Evolutionary conservation across 1,140 invertebrate species (phyloP).

Genomic region (Drosophila eugracilis): DNA sequence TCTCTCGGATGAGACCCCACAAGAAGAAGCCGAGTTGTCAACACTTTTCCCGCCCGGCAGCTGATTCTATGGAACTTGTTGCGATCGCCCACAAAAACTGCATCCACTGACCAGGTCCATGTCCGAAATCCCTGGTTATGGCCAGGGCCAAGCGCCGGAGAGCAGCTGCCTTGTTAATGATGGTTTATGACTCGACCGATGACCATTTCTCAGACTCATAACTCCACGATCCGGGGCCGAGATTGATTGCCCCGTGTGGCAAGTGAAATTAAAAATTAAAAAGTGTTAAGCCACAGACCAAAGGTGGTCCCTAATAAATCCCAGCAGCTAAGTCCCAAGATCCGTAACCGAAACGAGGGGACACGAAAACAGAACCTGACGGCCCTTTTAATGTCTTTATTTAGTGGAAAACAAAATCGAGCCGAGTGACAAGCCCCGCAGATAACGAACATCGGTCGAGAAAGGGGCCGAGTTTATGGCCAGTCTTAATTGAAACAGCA

Average conservation of each 20-base stretch:
- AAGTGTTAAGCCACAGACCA: conserved; percentile 72
- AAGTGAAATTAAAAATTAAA: conserved; percentile 82
- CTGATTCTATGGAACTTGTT: conserved; percentile 72
- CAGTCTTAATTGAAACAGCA: conserved; percentile 69
- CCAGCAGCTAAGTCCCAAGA: conserved; percentile 32
- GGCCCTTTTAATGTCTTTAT: conserved; percentile 82
- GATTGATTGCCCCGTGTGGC: conserved; percentile 74
- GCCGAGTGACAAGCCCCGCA: conserved; percentile 69
- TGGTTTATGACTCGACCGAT: conserved; percentile 65
- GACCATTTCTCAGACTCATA: conserved; percentile 75
- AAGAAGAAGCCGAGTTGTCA: conserved; percentile 69
- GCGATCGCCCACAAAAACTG: conserved; percentile 45
- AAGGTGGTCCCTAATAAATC: conserved; percentile 79
- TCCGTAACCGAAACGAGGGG: conserved; percentile 28
- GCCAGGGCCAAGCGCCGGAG: conserved; percentile 26
- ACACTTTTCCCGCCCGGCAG: conserved; percentile 62
- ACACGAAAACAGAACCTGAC: conserved; percentile 56
- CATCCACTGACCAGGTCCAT: conserved; percentile 23
- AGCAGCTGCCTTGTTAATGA: conserved; percentile 67
- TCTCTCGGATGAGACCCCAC: conserved; percentile 55
- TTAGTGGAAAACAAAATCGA: conserved; percentile 80
- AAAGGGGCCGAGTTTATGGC: conserved; percentile 30
- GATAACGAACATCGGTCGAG: conserved; percentile 43
- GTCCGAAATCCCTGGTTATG: conserved; percentile 20
- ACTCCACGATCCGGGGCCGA: conserved; percentile 43